These are phyloP conservation scores for Penaeus japonicus DNA, from an alignment of 1,140 invertebrate genomes.

Conservation along the genomic window DNA sequence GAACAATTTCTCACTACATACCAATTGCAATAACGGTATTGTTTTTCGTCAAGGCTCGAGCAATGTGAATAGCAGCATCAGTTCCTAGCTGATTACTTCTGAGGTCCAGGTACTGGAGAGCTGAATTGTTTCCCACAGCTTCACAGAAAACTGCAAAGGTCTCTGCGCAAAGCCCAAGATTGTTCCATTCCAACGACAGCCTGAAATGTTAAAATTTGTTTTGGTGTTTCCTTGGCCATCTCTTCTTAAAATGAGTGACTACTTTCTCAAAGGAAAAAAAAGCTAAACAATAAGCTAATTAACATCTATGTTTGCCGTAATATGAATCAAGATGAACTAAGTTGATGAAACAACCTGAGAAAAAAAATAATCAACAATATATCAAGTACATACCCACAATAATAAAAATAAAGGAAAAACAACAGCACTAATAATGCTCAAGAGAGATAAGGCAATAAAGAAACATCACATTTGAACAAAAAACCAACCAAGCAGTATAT, in stretches of 20 bases:
- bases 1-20: background rate
- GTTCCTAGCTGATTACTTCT: constrained; percentile 38
- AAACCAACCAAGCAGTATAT: background rate
- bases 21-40: constrained; percentile 11
- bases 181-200: constrained; percentile 45
- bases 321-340: no score
- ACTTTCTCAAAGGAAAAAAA: no score
- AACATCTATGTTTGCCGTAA: no score
- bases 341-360: no score
- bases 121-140: constrained; percentile 14
- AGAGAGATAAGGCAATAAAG: no score
- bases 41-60: constrained; percentile 22
- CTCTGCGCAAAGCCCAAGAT: constrained; percentile 21
- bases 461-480: background rate
- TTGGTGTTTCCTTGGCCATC: no score
- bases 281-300: no score
- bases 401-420: no score
- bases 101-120: constrained; percentile 25
- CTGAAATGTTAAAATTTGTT: background rate
- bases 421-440: no score
- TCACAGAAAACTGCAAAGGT: constrained; percentile 43
- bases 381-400: no score
- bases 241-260: no score
- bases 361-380: no score
- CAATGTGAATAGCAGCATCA: constrained; percentile 24